A percentile compares a stretch with the other conserved stretches of the same genome.
Conservation (phyloP, 2,797 vertebrate genomes). For the Pipistrellus nathusii region DNA sequence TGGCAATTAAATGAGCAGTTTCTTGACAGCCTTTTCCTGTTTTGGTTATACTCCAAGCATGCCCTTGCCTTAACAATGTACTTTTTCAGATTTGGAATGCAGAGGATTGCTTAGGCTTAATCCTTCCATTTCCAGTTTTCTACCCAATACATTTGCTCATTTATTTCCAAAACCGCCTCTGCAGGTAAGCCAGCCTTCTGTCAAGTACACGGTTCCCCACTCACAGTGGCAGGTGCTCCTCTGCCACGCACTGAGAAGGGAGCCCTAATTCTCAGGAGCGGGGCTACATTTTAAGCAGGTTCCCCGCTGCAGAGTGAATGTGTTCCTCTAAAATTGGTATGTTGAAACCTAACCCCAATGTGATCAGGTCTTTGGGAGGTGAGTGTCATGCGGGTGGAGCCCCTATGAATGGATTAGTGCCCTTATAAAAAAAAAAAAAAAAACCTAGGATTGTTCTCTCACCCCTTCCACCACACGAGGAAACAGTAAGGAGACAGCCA, state of each 20-base stretch:
- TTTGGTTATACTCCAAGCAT: neutral
- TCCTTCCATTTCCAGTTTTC: neutral
- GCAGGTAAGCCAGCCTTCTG: neutral
- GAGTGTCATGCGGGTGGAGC: neutral
- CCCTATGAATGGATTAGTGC: neutral
- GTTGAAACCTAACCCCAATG: neutral
- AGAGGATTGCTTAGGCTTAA: neutral
- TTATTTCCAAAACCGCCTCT: neutral
- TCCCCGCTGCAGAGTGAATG: neutral
- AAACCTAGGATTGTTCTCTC: neutral
- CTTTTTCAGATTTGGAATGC: neutral
- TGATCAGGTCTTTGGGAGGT: neutral
- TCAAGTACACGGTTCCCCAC: neutral
- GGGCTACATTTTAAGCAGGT: neutral
- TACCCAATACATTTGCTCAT: neutral
- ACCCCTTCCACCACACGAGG: neutral
- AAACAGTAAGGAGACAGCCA: neutral
- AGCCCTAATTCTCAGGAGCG: neutral
- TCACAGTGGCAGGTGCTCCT: neutral
- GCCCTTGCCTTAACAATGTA: neutral
- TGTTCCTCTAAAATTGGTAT: neutral
- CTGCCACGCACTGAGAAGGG: neutral
- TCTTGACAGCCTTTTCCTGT: neutral
- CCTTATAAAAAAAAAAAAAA: neutral
- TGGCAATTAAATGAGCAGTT: slow-evolving; percentile 2